Evolutionary conservation across 2,797 vertebrate species (phyloP).

Genomic region (Fringilla coelebs): DNA sequence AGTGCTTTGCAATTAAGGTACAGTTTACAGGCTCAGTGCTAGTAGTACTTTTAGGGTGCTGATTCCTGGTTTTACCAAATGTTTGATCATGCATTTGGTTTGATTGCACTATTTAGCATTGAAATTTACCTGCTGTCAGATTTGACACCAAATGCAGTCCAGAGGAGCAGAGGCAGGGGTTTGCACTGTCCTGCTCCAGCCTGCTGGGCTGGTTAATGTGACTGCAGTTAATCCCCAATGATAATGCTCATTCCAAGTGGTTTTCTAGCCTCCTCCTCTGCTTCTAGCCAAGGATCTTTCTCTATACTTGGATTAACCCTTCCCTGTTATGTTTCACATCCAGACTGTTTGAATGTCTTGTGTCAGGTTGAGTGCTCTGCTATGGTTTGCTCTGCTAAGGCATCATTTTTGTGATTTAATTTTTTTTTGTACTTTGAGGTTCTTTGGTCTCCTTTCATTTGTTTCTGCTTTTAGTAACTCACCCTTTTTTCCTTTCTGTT

Average conservation of each 20-base stretch:
- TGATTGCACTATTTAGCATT: background rate
- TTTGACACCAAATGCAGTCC: background rate
- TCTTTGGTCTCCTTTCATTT: background rate
- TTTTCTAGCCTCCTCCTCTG: background rate
- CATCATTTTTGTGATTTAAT: background rate
- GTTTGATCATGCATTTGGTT: background rate
- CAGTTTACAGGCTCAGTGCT: background rate
- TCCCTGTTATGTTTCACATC: background rate
- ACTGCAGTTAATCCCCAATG: background rate
- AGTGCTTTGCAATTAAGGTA: background rate
- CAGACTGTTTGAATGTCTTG: background rate
- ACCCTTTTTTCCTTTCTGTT: background rate
- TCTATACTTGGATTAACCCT: background rate
- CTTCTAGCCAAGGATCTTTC: background rate
- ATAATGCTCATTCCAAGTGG: background rate
- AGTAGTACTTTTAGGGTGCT: background rate
- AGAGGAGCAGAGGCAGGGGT: background rate
- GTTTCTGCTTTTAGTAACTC: background rate
- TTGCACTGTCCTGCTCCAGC: background rate
- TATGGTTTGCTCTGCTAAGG: background rate
- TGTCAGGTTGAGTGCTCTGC: background rate
- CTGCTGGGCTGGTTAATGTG: background rate
- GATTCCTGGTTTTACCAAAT: background rate
- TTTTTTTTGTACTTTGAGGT: background rate
- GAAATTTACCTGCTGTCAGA: background rate